Base-by-base conservation (phyloP, 2,797 vertebrate species). In the Pseudomugil gertrudae region DNA sequence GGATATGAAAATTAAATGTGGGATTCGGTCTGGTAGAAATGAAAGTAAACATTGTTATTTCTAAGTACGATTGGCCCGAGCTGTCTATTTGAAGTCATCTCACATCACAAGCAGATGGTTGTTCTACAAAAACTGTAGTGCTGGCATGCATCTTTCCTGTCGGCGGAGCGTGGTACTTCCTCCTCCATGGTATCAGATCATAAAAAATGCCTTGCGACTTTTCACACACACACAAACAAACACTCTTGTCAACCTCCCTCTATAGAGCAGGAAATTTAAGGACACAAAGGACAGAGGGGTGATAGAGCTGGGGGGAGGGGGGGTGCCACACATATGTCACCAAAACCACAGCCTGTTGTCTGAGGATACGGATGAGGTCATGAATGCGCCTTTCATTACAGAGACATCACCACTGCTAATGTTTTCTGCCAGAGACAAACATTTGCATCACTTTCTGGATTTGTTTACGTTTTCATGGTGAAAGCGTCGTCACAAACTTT, bases 301-400 rank as follows among this genome's bases (percentile, higher is more conserved):
- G 15, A 50, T 4, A 2, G 52, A 11, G 6, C 6, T 30, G 29
- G 23, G 19, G 15, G 38, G 7, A 9, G 21, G 29, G 26, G 53
- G 63, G 69, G 74, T 56, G 55, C 50, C 4, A 50, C 79, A 84
- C 88, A 92, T 91, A 91, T 93, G 90, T 90, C 88, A 88, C 84
- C 83, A 76, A 86, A 89, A 81, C 66, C 83, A 66, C 78, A 80
- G 81, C 66, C 69, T n/a, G n/a, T n/a, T 72, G 83, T 84, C 64
- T 72, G 66, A 78, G 15, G 57, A 38, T 52, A 65, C 67, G 63
- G 78, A 47, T 80, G 88, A 83, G 67, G 59, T 78, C 50, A 83
- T 87, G 81, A 90, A 84, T 73, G 72, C 57, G 76, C 38, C 68
- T 79, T 88, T 87, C n/a, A 80, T 79, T 35, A 15, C 29, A 60